These are phyloP conservation scores for Entomobrya multifasciata DNA, from an alignment of 2,888 invertebrate species.

Conservation along the genomic window DNA sequence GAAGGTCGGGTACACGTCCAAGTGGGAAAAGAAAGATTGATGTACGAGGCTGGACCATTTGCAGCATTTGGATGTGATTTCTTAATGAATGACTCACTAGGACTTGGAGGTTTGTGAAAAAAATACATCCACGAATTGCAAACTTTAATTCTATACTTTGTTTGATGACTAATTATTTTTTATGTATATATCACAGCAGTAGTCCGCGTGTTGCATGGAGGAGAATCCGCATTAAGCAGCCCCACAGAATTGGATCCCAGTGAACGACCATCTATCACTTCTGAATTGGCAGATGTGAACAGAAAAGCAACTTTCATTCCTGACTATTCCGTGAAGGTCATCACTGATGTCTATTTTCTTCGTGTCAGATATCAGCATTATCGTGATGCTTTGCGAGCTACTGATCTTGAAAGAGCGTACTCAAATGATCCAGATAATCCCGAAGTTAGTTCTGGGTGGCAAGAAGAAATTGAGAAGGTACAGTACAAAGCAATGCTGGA, in stretches of 20 bases:
- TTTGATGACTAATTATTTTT: too few species aligned
- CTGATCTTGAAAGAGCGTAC: conserved; percentile 89
- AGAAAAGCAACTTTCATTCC: conserved; percentile 90
- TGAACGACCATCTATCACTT: conserved; percentile 58
- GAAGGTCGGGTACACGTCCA: conserved; percentile 97
- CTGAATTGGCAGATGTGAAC: conserved; percentile 65
- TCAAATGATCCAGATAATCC: conserved; percentile 83
- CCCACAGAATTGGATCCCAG: conserved; percentile 53
- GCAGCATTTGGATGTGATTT: conserved; percentile 94
- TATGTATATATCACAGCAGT: too few species aligned
- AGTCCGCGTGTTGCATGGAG: neutral
- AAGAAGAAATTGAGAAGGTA: conserved; percentile 85
- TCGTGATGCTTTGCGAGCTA: conserved; percentile 93
- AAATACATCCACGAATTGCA: too few species aligned
- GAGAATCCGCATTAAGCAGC: conserved; percentile 56
- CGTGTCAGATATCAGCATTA: conserved; percentile 92
- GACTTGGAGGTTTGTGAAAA: conserved; percentile 25
- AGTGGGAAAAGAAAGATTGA: conserved; percentile 94
- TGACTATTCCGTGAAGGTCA: conserved; percentile 94
- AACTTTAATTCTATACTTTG: too few species aligned
- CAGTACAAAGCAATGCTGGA: too few species aligned
- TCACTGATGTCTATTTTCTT: conserved; percentile 92
- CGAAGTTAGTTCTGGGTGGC: conserved; percentile 85
- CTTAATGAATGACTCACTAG: conserved; percentile 58
- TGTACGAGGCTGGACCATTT: conserved; percentile 98